These are phyloP conservation scores for Phrynocephalus versicolor DNA, from an alignment of 2,113 vertebrate genomes.

Conservation along the genomic window DNA sequence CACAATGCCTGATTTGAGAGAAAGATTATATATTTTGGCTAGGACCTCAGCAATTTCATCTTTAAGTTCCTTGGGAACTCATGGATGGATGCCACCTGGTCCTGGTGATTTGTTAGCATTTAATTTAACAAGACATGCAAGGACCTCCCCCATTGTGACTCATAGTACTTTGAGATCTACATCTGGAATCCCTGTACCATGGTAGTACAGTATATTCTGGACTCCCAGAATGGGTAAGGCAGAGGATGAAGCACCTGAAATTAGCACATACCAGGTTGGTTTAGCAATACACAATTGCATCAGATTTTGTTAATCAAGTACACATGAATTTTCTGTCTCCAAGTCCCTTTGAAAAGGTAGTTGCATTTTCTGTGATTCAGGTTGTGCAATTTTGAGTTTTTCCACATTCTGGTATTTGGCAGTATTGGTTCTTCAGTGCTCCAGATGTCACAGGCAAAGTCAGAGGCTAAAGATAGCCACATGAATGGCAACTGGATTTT, in stretches of 20 bases:
- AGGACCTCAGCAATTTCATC: too few species aligned
- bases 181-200: too few species aligned
- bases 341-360: not conserved
- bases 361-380: not conserved
- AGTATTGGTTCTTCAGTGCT: not conserved
- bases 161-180: too few species aligned
- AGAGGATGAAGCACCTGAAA: not conserved
- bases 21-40: too few species aligned
- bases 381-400: not conserved
- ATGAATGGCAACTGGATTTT: not conserved
- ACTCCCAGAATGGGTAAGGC: too few species aligned
- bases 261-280: not conserved
- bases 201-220: not conserved
- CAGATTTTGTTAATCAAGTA: not conserved
- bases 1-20: too few species aligned
- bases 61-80: too few species aligned
- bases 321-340: not conserved
- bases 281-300: not conserved
- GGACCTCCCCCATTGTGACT: too few species aligned
- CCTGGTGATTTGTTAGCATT: too few species aligned
- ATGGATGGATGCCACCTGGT: too few species aligned
- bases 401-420: not conserved
- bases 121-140: too few species aligned
- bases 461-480: not conserved
- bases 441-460: not conserved